Conservation (phyloP, 2,797 vertebrate species). For the Chaenodraco wilsoni region DNA sequence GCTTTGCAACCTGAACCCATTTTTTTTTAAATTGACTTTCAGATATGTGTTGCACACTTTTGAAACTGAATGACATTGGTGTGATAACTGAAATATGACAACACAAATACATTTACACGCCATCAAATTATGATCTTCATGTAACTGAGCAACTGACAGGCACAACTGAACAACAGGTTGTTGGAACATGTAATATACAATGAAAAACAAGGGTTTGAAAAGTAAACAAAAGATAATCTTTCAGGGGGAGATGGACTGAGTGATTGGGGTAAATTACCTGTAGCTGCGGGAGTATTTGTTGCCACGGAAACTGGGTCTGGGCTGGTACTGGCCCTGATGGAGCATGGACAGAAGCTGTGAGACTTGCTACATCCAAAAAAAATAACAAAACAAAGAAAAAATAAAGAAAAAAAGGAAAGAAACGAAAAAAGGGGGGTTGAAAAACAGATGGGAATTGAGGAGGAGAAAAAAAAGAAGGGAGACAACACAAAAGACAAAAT, state of each 20-base stretch:
- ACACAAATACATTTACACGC: constrained; percentile 56
- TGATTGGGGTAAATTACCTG: constrained; percentile 87
- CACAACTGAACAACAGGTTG: constrained; percentile 62
- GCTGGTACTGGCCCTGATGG: constrained; percentile 99
- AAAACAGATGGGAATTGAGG: constrained; percentile 75
- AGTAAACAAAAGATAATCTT: constrained; percentile 60
- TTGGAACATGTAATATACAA: constrained; percentile 68
- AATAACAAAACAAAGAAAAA: constrained; percentile 76
- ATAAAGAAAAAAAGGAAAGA: constrained; percentile 59
- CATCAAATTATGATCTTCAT: constrained; percentile 57
- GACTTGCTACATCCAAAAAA: constrained; percentile 92
- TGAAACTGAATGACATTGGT: constrained; percentile 64
- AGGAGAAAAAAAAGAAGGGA: constrained; percentile 21
- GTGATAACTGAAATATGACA: constrained; percentile 62
- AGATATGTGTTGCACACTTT: constrained; percentile 62
- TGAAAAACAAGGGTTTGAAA: constrained; percentile 73
- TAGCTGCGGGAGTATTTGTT: constrained; percentile 99
- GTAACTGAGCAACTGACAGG: constrained; percentile 54
- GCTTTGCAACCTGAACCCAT: constrained; percentile 33
- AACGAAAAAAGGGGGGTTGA: constrained; percentile 59
- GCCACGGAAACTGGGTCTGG: constrained; percentile 98
- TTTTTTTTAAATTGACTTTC: constrained; percentile 41
- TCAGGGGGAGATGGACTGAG: constrained; percentile 11
- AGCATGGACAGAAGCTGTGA: constrained; percentile 99
- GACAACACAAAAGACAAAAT: constrained; percentile 78